These are phyloP conservation scores for Natator depressus DNA, from an alignment of 2,113 vertebrate species.

Conservation along the genomic window DNA sequence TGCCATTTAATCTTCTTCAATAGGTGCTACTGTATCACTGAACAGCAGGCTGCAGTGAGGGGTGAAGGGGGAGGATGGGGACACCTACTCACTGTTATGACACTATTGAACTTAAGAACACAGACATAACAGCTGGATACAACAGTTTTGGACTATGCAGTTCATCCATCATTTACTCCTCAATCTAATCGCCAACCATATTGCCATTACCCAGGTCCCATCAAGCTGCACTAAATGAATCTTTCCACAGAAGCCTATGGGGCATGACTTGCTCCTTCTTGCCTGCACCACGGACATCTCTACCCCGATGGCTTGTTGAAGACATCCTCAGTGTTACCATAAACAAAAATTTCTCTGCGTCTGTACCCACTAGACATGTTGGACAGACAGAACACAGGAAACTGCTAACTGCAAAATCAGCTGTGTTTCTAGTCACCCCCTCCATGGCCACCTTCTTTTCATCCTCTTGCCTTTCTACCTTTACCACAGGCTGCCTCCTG, in stretches of 20 bases:
- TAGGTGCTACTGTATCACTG: neutral
- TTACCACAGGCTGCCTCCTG: neutral
- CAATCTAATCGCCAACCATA: slow-evolving; percentile 21
- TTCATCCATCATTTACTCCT: slow-evolving; percentile 50
- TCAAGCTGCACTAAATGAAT: slow-evolving; percentile 47
- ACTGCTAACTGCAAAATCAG: slow-evolving; percentile 36
- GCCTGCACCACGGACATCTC: neutral
- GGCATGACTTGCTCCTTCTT: slow-evolving; percentile 11
- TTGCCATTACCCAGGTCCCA: slow-evolving; percentile 30
- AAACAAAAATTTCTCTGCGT: neutral
- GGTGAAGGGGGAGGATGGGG: neutral
- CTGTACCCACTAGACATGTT: slow-evolving; percentile 15
- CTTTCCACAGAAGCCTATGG: slow-evolving; percentile 1
- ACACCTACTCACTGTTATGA: neutral
- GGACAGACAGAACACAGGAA: neutral
- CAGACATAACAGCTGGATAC: slow-evolving; percentile 4
- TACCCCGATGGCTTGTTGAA: slow-evolving; percentile 20
- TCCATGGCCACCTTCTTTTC: slow-evolving; percentile 2
- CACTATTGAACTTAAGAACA: slow-evolving; percentile 16
- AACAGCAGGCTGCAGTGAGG: neutral
- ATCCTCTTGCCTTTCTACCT: slow-evolving; percentile 10
- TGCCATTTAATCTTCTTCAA: neutral
- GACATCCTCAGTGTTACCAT: neutral
- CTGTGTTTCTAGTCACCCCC: neutral
- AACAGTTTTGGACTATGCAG: neutral